These are phyloP conservation scores for Clinocottus analis DNA, from an alignment of 2,113 vertebrate genomes.

Conservation along the genomic window DNA sequence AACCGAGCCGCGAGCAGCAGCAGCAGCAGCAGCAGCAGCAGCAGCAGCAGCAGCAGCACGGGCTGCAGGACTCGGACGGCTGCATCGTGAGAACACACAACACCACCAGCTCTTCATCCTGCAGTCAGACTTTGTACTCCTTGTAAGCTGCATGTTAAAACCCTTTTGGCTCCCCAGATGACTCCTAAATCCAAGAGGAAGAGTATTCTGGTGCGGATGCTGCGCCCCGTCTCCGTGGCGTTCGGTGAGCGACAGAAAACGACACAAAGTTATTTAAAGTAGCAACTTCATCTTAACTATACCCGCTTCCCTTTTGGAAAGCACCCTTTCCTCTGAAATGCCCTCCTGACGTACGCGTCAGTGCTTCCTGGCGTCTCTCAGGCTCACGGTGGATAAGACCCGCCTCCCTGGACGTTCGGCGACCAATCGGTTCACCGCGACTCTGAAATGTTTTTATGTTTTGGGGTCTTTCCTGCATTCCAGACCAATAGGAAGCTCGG, in stretches of 20 bases:
- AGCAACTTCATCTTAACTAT: too few relatives aligned
- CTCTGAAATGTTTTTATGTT: too few relatives aligned
- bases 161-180: conserved; percentile 80
- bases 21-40: too few relatives aligned
- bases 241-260: conserved; percentile 96
- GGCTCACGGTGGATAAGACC: neutral
- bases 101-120: too few relatives aligned
- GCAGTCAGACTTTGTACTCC: too few relatives aligned
- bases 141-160: too few relatives aligned
- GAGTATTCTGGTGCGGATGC: conserved; percentile 97
- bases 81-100: conserved; percentile 83
- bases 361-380: too few relatives aligned
- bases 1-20: too few relatives aligned
- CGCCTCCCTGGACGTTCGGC: neutral
- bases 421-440: neutral
- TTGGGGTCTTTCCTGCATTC: neutral
- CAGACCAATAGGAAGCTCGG: neutral
- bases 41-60: too few relatives aligned
- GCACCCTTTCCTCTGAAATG: too few relatives aligned
- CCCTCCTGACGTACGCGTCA: too few relatives aligned
- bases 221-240: conserved; percentile 93
- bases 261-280: neutral
- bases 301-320: too few relatives aligned
- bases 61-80: conserved; percentile 87
- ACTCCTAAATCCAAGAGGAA: conserved; percentile 95